phyloP scores from a whole-genome alignment of 2,113 vertebrate genomes.

The Turnix velox region DNA sequence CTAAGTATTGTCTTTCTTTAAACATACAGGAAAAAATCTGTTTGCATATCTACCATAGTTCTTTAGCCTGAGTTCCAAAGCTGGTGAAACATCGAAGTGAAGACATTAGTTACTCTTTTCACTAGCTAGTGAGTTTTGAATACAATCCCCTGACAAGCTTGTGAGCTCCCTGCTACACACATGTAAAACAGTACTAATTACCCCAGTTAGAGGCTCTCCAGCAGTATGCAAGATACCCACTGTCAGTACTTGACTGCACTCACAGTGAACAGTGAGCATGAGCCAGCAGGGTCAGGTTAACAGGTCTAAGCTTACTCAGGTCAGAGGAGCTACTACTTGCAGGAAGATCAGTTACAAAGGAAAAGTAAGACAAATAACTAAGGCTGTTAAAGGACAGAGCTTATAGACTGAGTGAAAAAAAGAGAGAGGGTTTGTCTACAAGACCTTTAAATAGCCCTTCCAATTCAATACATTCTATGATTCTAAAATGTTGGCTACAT shows the following conservation, averaged over 20 bases:
- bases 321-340: not conserved
- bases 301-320: not conserved
- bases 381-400: not conserved
- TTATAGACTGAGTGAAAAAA: not conserved
- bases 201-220: not conserved
- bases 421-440: not conserved
- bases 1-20: not conserved
- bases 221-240: not conserved
- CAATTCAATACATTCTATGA: no score
- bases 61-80: not conserved
- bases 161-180: not conserved
- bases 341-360: not conserved
- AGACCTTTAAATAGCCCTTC: no score
- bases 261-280: not conserved
- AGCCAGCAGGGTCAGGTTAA: not conserved
- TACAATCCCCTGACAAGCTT: not conserved
- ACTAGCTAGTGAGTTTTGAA: not conserved
- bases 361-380: not conserved
- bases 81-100: not conserved
- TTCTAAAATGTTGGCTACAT: not conserved
- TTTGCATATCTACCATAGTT: not conserved
- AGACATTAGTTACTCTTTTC: not conserved
- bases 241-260: no score
- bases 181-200: not conserved
- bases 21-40: not conserved